Conservation (phyloP, 2,888 invertebrate species). For the Cyrtodaria siliqua region DNA sequence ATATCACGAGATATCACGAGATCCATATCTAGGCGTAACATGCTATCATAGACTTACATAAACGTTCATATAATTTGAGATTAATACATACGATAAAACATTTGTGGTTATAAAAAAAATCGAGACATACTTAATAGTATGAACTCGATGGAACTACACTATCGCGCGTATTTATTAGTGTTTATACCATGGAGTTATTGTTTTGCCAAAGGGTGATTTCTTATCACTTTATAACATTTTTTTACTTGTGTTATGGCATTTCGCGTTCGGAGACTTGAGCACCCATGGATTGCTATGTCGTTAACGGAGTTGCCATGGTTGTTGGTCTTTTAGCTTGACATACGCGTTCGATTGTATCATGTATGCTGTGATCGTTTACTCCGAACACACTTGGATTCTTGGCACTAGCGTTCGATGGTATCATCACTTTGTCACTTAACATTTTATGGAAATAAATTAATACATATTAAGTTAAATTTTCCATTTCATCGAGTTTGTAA, state of each 20-base stretch:
- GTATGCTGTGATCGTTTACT: too few relatives aligned
- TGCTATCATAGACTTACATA: slow-evolving; percentile 33
- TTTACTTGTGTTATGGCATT: slow-evolving; percentile 21
- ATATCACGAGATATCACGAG: too few relatives aligned
- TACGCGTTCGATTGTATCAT: too few relatives aligned
- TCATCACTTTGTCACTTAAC: slow-evolving; percentile 8
- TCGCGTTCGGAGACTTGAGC: slow-evolving; percentile 11
- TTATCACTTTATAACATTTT: slow-evolving; percentile 13
- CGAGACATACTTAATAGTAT: slow-evolving; percentile 45
- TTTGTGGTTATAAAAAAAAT: slow-evolving; percentile 50
- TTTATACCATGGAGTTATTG: slow-evolving; percentile 13
- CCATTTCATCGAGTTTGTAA: too few relatives aligned
- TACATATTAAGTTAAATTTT: too few relatives aligned
- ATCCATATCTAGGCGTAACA: slow-evolving; percentile 34
- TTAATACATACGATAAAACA: slow-evolving; percentile 50
- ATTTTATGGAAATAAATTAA: too few relatives aligned
- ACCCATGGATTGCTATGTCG: too few relatives aligned
- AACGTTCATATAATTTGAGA: slow-evolving; percentile 60
- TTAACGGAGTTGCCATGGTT: too few relatives aligned
- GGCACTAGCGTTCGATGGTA: slow-evolving; percentile 39
- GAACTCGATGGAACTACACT: slow-evolving; percentile 37
- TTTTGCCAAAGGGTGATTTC: slow-evolving; percentile 13
- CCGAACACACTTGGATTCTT: background rate
- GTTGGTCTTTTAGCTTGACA: too few relatives aligned
- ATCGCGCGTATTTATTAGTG: slow-evolving; percentile 4